These are phyloP conservation scores for Limenitis camilla DNA, from an alignment of 2,888 invertebrate species.

Conservation along the genomic window DNA sequence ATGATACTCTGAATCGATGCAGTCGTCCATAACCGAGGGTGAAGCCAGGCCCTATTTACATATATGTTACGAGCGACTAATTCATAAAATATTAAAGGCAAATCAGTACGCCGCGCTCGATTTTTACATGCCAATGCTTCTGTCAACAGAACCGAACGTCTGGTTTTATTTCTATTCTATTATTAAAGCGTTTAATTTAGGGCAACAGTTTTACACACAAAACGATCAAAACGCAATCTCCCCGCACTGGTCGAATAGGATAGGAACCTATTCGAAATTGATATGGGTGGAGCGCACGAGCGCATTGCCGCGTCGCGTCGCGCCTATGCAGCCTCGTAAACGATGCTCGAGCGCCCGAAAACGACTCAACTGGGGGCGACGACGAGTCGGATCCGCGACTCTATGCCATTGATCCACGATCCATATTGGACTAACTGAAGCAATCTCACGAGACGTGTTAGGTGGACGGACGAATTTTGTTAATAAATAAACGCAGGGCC, in stretches of 20 bases:
- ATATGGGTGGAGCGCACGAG: conserved; percentile 68
- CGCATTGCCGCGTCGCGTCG: conserved; percentile 52
- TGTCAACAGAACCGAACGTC: conserved; percentile 49
- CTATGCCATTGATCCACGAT: conserved; percentile 36
- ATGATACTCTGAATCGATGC: conserved; percentile 46
- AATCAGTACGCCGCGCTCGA: conserved; percentile 36
- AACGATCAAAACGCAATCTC: conserved; percentile 71
- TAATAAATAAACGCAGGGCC: conserved; percentile 72
- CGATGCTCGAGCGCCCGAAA: conserved; percentile 41
- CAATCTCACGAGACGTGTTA: conserved; percentile 43
- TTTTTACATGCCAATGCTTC: conserved; percentile 36
- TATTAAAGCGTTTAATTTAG: conserved; percentile 73
- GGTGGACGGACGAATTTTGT: conserved; percentile 68
- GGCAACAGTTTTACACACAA: conserved; percentile 70
- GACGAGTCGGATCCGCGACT: conserved; percentile 32
- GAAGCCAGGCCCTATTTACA: conserved; percentile 36
- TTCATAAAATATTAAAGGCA: conserved; percentile 54
- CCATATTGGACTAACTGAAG: conserved; percentile 27
- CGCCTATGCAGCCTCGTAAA: conserved; percentile 69
- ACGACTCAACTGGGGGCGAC: conserved; percentile 34
- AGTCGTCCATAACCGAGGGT: conserved; percentile 25
- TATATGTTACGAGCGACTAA: conserved; percentile 43
- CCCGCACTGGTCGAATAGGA: conserved; percentile 60
- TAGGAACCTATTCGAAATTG: conserved; percentile 73
- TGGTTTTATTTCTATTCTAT: conserved; percentile 67